phyloP scores from a whole-genome alignment of 2,113 vertebrate genomes.

The Macrotus californicus region DNA sequence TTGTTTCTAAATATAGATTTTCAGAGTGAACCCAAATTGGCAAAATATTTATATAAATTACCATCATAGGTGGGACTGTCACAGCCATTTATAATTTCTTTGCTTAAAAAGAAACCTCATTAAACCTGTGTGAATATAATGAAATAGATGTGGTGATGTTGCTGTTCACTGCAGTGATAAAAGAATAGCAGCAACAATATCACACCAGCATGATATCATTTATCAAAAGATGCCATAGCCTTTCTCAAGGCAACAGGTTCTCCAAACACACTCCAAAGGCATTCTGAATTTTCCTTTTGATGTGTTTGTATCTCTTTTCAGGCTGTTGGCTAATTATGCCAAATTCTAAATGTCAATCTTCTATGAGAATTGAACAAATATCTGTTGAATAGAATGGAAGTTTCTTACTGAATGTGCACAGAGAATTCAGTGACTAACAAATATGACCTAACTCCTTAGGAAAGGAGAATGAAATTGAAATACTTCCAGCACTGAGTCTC shows the following conservation, averaged over 20 bases:
- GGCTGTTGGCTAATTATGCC: neutral
- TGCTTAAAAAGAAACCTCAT: neutral
- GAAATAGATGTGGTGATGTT: neutral
- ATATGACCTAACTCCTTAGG: neutral
- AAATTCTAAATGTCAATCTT: neutral
- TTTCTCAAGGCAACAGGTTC: neutral
- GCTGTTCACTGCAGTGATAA: neutral
- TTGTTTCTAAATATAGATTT: neutral
- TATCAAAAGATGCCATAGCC: neutral
- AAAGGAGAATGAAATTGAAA: neutral
- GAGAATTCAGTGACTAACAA: constrained; percentile 27
- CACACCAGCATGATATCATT: neutral
- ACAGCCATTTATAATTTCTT: neutral
- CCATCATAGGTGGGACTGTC: neutral
- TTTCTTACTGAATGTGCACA: neutral
- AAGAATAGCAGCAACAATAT: neutral
- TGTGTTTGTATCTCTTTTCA: neutral
- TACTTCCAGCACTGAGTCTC: neutral
- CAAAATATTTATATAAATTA: neutral
- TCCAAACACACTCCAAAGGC: neutral
- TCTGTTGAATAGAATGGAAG: neutral
- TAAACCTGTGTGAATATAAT: neutral
- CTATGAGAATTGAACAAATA: neutral
- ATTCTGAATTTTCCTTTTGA: neutral
- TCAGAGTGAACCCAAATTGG: neutral